Evolutionary conservation across 2,797 vertebrate species (phyloP).

Genomic region (Clarias fuscus): DNA sequence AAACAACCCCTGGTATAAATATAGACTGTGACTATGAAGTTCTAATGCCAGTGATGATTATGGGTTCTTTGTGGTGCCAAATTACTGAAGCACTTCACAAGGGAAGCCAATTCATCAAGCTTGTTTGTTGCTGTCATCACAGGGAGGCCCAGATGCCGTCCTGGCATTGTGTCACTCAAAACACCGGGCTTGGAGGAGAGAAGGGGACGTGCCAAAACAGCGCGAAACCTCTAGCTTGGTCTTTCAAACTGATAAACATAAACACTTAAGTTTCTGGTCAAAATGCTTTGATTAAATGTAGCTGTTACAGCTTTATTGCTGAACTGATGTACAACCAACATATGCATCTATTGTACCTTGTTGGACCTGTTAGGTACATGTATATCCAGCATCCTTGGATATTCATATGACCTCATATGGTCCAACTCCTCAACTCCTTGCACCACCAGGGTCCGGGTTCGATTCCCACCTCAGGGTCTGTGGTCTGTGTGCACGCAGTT

Average conservation of each 20-base stretch:
- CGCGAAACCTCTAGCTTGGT: conserved; percentile 3
- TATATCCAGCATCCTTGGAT: background rate
- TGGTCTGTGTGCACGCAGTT: no score
- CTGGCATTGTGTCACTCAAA: conserved; percentile 42
- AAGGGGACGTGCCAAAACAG: background rate
- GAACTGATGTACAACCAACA: background rate
- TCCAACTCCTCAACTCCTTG: no score
- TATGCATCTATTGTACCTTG: background rate
- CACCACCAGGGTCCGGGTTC: no score
- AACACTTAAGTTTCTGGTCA: background rate
- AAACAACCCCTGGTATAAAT: conserved; percentile 15
- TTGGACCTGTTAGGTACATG: conserved; percentile 26
- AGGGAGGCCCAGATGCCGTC: conserved; percentile 51
- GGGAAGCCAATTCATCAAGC: conserved; percentile 55
- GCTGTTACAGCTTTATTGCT: background rate
- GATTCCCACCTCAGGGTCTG: no score
- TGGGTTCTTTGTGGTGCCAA: conserved; percentile 42
- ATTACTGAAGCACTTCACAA: conserved; percentile 47
- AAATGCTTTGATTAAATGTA: no score
- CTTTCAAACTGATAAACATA: background rate
- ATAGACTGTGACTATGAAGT: conserved; percentile 15
- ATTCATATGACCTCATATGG: background rate
- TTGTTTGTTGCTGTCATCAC: conserved; percentile 56
- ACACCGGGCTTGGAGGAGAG: conserved; percentile 36
- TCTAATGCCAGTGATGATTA: conserved; percentile 29